Conservation (phyloP, 2,797 vertebrate species). For the Hyperoplus lanceolatus region DNA sequence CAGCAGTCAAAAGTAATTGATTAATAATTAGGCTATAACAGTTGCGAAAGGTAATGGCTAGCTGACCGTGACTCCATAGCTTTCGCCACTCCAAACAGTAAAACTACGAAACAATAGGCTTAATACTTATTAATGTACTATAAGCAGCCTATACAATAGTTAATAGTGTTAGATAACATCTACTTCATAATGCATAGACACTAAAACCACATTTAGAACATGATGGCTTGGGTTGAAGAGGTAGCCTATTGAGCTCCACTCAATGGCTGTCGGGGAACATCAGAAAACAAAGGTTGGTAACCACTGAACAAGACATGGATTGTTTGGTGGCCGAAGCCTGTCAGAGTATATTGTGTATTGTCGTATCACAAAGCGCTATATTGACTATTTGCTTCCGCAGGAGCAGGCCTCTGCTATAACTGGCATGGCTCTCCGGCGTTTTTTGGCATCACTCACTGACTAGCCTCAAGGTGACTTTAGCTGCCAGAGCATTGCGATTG, state of each 20-base stretch:
- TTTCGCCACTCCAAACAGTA: background rate
- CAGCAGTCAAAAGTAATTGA: background rate
- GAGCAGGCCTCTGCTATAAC: conserved; percentile 28
- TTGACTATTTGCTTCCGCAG: conserved; percentile 51
- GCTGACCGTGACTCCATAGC: background rate
- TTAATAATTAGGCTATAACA: background rate
- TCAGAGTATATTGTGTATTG: conserved; percentile 46
- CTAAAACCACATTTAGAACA: background rate
- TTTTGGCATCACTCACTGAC: conserved; percentile 66
- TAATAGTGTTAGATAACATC: background rate
- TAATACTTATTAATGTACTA: background rate
- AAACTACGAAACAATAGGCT: background rate
- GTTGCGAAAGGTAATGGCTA: no score
- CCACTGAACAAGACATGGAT: conserved; percentile 30
- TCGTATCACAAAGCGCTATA: conserved; percentile 28
- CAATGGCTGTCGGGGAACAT: conserved; percentile 11
- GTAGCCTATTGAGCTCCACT: conserved; percentile 10
- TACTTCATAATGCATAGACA: background rate
- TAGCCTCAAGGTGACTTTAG: conserved; percentile 72
- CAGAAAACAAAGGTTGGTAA: conserved; percentile 32
- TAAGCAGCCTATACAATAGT: no score
- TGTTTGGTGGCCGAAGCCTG: conserved; percentile 41
- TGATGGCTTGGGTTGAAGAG: background rate
- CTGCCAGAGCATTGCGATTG: conserved; percentile 63
- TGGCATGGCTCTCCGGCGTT: conserved; percentile 41